Evolutionary conservation across 2,113 vertebrate species (phyloP).

Genomic region (Thymallus thymallus): DNA sequence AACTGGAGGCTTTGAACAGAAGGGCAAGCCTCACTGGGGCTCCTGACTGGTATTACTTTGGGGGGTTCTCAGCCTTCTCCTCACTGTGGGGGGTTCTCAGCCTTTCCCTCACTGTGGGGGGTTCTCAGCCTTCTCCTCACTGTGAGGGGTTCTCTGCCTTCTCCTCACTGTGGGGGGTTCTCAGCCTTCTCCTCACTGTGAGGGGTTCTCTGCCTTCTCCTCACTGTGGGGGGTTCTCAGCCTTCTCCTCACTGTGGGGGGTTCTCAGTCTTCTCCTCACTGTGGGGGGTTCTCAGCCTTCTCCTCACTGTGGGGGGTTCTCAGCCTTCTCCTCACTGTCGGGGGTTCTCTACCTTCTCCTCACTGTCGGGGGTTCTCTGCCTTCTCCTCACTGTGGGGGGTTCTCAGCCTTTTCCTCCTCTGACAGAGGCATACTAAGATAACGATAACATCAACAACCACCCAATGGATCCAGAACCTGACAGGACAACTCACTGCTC

Average conservation of each 20-base stretch:
- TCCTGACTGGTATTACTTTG: slow-evolving; percentile 68
- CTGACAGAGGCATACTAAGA: slow-evolving; percentile 61
- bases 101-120: not conserved
- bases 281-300: no score
- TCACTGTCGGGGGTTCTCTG: slow-evolving; percentile 46
- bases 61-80: slow-evolving; percentile 45
- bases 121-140: slow-evolving; percentile 59
- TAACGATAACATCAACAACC: slow-evolving; percentile 37
- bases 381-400: slow-evolving; percentile 56
- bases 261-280: not conserved
- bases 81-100: slow-evolving; percentile 46
- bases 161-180: no score
- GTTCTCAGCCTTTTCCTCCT: not conserved
- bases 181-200: slow-evolving; percentile 60
- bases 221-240: no score
- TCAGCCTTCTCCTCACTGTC: not conserved
- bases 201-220: slow-evolving; percentile 10
- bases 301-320: slow-evolving; percentile 48
- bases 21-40: slow-evolving; percentile 71
- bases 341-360: no score
- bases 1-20: slow-evolving; percentile 71
- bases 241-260: slow-evolving; percentile 57
- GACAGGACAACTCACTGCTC: no score
- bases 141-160: slow-evolving; percentile 34
- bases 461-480: slow-evolving; percentile 11